Evolutionary conservation across 2,797 vertebrate species (phyloP).

Genomic region (Chiloscyllium punctatum): DNA sequence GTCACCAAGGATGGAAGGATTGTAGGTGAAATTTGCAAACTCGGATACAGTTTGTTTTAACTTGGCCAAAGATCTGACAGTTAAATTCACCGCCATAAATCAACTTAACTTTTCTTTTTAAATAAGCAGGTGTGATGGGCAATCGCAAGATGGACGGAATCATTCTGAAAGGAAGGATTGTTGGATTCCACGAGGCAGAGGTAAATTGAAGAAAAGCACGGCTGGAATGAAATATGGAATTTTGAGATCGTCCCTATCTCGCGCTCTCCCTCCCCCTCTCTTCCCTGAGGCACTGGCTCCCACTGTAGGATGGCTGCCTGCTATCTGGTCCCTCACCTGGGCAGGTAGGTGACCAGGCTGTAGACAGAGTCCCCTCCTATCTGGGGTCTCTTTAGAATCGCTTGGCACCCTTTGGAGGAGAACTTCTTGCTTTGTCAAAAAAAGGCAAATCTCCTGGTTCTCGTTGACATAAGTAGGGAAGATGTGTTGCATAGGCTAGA

Average conservation of each 20-base stretch:
- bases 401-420: too few species aligned
- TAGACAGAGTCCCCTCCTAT: neutral
- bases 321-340: neutral
- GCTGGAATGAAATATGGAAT: neutral
- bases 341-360: neutral
- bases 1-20: neutral
- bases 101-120: neutral
- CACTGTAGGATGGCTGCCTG: neutral
- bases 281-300: too few species aligned
- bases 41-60: too few species aligned
- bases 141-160: neutral
- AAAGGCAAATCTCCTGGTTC: too few species aligned
- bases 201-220: neutral
- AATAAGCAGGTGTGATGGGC: constrained; percentile 8
- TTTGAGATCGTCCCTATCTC: neutral
- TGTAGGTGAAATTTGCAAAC: neutral
- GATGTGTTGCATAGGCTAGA: too few species aligned
- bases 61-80: neutral
- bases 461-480: too few species aligned
- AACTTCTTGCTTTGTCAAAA: too few species aligned
- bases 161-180: neutral
- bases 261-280: too few species aligned
- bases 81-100: neutral
- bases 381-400: neutral
- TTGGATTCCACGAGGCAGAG: neutral